These are phyloP conservation scores for Aphidius gifuensis DNA, from an alignment of 1,140 invertebrate genomes.

Conservation along the genomic window DNA sequence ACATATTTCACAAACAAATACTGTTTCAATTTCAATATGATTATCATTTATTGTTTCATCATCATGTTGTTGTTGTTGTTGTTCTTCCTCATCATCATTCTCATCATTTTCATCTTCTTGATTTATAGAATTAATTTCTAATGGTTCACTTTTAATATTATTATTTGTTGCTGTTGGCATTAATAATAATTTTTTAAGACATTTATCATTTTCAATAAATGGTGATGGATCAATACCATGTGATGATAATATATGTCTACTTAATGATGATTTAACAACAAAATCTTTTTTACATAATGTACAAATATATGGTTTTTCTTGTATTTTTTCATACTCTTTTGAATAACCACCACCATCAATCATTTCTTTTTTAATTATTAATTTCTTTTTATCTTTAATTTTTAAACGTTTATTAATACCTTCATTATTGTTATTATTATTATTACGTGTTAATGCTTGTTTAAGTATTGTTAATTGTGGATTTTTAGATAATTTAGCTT, in stretches of 20 bases:
- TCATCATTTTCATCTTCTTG: conserved; percentile 26
- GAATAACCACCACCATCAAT: conserved; percentile 35
- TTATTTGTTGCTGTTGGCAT: conserved; percentile 21
- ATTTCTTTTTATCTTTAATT: conserved; percentile 37
- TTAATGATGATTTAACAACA: conserved; percentile 47
- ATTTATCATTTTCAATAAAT: conserved; percentile 46
- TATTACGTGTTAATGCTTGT: conserved; percentile 48
- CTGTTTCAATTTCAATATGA: conserved; percentile 47
- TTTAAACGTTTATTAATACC: conserved; percentile 29
- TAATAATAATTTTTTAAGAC: conserved; percentile 35
- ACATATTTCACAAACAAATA: conserved; percentile 57
- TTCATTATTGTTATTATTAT: conserved; percentile 43
- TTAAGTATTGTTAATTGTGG: conserved; percentile 52
- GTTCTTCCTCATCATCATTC: conserved; percentile 34
- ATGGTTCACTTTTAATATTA: too few relatives aligned
- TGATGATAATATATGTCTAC: conserved; percentile 50
- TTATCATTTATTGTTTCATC: conserved; percentile 39
- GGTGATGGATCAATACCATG: conserved; percentile 51
- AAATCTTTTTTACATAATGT: conserved; percentile 54
- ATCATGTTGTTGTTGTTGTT: conserved; percentile 37
- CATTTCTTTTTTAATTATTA: conserved; percentile 27
- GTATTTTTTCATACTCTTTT: conserved; percentile 44
- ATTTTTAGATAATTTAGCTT: conserved; percentile 52
- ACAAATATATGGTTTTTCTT: conserved; percentile 51
- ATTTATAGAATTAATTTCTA: conserved; percentile 20